A percentile compares a stretch with the other conserved stretches of the same genome.
These are phyloP conservation scores for Telmatherina bonti DNA, from an alignment of 2,797 vertebrate species.

Conservation along the genomic window DNA sequence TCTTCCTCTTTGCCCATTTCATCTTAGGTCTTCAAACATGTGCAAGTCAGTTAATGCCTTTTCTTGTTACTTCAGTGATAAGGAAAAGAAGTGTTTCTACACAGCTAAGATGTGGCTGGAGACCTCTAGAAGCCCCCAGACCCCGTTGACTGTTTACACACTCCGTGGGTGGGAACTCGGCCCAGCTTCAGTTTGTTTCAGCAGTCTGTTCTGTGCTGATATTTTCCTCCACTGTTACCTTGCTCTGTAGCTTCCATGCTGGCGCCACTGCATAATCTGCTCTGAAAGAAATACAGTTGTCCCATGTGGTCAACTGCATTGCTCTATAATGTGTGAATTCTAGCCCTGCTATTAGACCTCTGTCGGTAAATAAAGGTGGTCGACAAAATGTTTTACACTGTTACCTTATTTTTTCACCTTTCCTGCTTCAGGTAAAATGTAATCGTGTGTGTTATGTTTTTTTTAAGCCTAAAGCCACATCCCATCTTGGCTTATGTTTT, in stretches of 20 bases:
- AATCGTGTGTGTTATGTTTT: not conserved
- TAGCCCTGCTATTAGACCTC: constrained; percentile 87
- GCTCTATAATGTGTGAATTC: constrained; percentile 86
- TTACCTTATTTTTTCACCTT: constrained; percentile 43
- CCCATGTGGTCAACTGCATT: constrained; percentile 78
- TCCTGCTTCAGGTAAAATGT: accelerated
- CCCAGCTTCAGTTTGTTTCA: constrained; percentile 62
- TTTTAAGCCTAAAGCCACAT: not conserved
- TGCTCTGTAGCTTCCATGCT: constrained; percentile 74
- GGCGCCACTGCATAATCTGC: constrained; percentile 84
- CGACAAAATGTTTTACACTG: constrained; percentile 80
- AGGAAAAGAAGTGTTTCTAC: constrained; percentile 43
- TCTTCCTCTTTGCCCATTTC: constrained; percentile 52
- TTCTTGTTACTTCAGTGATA: constrained; percentile 47
- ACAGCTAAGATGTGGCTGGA: constrained; percentile 41
- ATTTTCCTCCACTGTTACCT: constrained; percentile 66
- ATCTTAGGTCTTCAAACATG: constrained; percentile 50
- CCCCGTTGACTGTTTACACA: constrained; percentile 67
- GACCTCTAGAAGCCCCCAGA: constrained; percentile 33
- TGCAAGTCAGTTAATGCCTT: constrained; percentile 52
- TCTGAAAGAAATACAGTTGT: constrained; percentile 87
- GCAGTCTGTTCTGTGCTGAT: constrained; percentile 65
- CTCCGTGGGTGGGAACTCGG: constrained; percentile 63
- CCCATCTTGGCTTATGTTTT: not conserved
- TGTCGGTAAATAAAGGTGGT: constrained; percentile 89